Evolutionary conservation across 2,888 invertebrate genomes (phyloP).

Genomic region (Eupeodes latifasciatus): DNA sequence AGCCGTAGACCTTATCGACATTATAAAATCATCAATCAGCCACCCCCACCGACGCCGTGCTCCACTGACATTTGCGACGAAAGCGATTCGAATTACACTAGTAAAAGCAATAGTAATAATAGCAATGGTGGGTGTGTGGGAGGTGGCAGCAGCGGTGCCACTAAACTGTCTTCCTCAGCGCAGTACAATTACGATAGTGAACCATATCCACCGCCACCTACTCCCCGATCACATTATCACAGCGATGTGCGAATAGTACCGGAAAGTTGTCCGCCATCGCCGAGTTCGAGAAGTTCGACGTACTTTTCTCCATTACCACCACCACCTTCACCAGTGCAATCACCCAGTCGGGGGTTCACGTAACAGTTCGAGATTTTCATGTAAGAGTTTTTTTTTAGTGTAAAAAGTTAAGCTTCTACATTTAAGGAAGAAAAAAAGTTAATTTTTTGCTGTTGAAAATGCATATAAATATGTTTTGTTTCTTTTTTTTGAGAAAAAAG

Average conservation of each 20-base stretch:
- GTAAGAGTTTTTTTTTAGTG: conserved; percentile 77
- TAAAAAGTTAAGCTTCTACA: conserved; percentile 30
- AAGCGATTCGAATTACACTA: conserved; percentile 90
- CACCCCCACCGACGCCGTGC: conserved; percentile 97
- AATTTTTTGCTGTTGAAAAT: background rate
- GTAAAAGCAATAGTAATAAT: conserved; percentile 84
- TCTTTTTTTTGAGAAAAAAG: background rate
- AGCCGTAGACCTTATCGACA: conserved; percentile 91
- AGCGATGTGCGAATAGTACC: conserved; percentile 87
- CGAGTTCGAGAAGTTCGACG: conserved; percentile 90
- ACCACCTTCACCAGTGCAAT: conserved; percentile 92
- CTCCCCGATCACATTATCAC: conserved; percentile 90
- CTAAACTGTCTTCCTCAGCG: conserved; percentile 81
- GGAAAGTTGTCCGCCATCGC: conserved; percentile 88
- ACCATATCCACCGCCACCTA: conserved; percentile 91
- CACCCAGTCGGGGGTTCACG: conserved; percentile 85
- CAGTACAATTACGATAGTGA: conserved; percentile 87
- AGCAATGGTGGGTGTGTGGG: conserved; percentile 80
- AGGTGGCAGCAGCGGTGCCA: conserved; percentile 76
- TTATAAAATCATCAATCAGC: conserved; percentile 91
- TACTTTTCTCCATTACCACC: conserved; percentile 93
- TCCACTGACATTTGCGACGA: conserved; percentile 97
- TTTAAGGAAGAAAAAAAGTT: background rate
- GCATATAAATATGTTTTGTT: background rate
- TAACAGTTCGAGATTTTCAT: conserved; percentile 83